Base-by-base conservation (phyloP, 1,140 invertebrate genomes). In the Camponotus floridanus region DNA sequence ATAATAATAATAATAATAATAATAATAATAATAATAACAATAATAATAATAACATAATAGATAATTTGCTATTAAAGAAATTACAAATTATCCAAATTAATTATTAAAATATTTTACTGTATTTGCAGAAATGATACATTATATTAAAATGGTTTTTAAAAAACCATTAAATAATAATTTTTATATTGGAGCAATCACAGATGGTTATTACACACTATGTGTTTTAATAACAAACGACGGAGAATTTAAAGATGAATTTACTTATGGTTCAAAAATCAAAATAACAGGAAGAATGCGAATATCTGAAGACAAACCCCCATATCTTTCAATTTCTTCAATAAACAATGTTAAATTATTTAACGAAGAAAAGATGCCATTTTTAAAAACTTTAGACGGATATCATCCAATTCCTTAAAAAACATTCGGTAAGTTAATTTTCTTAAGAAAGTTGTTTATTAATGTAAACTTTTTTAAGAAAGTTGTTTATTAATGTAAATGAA, bases 181-280 rank as follows among this genome's bases (percentile, higher is more conserved):
- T 67, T 67, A 67, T 11, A 42, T 67, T 0, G 36, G 36, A 13
- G 36, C 36, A 5, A 67, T 67, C 11, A 67, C 64, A 3, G 18
- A 42, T 39, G 36, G 36, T 15, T 42, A 42, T 6, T 67, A 42
- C 5, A 67, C 21, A 21, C 1, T 67, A 4, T 21, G 33, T 42
- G 64, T 67, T 67, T 67, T 67, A 6, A 42, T 67, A 21, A 67
- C 64, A 67, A 39, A 11, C 21, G 64, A 67, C n/a, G 64, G 64
- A 42, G 3, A 67, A n/a, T 42, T 67, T 67, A 6, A 67, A 3
- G n/a, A 45, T 45, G n/a, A 68, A 3, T 68, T 68, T 7, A 68
- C 11, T 68, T 68, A 68, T 15, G 39, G 39, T 2, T 68, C 65
- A 45, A 5, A 68, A 45, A 5, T 67, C 6, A 45, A 42, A 45